Base-by-base conservation (phyloP, 2,888 invertebrate genomes). In the Mythimna albipuncta region DNA sequence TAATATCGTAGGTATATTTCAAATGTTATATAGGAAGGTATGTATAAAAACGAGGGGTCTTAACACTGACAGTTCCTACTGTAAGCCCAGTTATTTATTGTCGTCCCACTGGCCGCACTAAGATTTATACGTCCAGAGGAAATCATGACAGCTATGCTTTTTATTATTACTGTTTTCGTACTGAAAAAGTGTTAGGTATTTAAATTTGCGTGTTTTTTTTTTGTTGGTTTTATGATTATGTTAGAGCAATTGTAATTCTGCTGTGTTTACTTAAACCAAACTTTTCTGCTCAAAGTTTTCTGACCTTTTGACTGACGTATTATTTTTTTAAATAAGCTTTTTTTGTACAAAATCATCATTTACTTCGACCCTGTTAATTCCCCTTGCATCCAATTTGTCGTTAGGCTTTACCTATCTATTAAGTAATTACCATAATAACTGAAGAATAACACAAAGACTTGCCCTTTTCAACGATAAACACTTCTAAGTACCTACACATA, bases 81-180 rank as follows among this genome's bases (percentile, higher is more conserved):
- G 86, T 91, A 92, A 92, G 90, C 90, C 87, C 72, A 69, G 92
- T 94, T 94, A 95, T 95, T 95, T 95, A 95, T 95, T 87, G 91
- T 89, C 91, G 91, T 88, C 92, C 94, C 91, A 93, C 93, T 92
- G 92, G 91, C 93, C 93, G 87, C 86, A 83, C 77, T 77, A 89
- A 92, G 94, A 94, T 95, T 94, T 94, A 94, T 93, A 87, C 89
- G 87, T 85, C 85, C 88, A 84, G 88, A 88, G 91, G 89, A 92
- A 93, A 92, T 93, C 91, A 91, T 90, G 87, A 88, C 88, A 81
- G 87, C 77, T 69, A 77, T 83, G 85, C 78, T 85, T 90, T 89
- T 90, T 91, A 89, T 91, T 90, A 89, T 91, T 87, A 89, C 87
- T 81, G 84, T 83, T 87, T 86, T 85, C 66, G 80, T 79, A 61